Conservation (phyloP, 2,888 invertebrate genomes). For the Seira ritae region DNA sequence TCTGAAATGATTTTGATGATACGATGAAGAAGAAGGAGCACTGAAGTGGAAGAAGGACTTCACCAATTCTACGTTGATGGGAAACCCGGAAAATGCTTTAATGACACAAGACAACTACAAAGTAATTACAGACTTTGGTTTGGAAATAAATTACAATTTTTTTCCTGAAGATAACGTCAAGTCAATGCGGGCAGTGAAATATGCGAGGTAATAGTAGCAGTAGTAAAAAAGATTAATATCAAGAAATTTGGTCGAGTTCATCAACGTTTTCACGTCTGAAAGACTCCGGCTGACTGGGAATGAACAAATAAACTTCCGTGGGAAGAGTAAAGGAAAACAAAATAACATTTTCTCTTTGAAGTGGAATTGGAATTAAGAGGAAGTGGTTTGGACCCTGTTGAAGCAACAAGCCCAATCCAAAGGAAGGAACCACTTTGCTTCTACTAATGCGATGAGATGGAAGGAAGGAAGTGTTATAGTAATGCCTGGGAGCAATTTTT, state of each 20-base stretch:
- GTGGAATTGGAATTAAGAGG: not conserved
- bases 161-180: not conserved
- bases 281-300: conserved; percentile 48
- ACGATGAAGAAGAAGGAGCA: not conserved
- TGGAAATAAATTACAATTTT: not conserved
- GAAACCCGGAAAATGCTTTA: not conserved
- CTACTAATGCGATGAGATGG: not conserved
- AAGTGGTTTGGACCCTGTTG: not conserved
- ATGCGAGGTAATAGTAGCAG: not conserved
- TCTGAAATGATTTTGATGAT: not conserved
- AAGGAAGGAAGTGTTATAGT: not conserved
- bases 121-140: not conserved
- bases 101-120: not conserved
- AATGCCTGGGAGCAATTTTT: conserved; percentile 3
- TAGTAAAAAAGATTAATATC: not conserved
- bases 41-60: not conserved
- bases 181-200: too few species aligned
- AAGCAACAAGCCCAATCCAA: not conserved
- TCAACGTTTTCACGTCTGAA: conserved; percentile 36
- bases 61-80: too few species aligned
- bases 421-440: not conserved
- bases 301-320: conserved; percentile 37
- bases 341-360: not conserved
- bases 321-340: conserved; percentile 31
- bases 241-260: not conserved